Evolutionary conservation across 2,113 vertebrate species (phyloP), one percentile per base, ranked within the genome.

Genomic region (Malurus cyaneus): DNA sequence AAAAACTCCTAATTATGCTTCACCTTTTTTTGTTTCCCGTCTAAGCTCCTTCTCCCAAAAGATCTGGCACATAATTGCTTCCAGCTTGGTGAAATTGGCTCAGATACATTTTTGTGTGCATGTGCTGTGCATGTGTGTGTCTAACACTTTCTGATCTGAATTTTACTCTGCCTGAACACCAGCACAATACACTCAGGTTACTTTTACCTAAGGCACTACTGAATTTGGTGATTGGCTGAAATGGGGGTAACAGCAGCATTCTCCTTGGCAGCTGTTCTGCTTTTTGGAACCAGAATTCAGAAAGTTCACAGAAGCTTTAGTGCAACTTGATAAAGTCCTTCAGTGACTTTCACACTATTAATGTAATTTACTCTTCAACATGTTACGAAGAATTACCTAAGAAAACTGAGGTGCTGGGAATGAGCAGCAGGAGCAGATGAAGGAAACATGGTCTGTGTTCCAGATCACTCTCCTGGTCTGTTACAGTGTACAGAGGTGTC

Each of bases 11-110:
- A 93, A 93, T 88, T 92, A 94, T 0, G n/a, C 50, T 60, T 82
- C 50, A 28, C 18, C 18, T 16, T 64, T 85, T 60, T 59, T 25
- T 49, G 20, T 49, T 36, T 26, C 12, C 62, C 32, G 14, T 76
- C 52, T 26, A 74, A 91, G 54, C n/a, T 86, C 52, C 34, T 90
- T 95, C 80, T 96, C 94, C 95, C 85, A 82, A 53, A 90, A 70
- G 92, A 94, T 80, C 92, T 80, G 86, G 47, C 60, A 82, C 7
- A 1, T 94, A 95, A 92, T 95, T 96, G 95, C 94, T 93, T 86
- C 80, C 90, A 95, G 92, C 71, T 34, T 66, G 49, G 67, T 86
- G 88, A 93, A 90, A 93, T 46, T 88, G 88, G 66, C 85, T 94
- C 4, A 0, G 74, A 66, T 34, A 39, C 12, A 42, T 65, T 73